phyloP scores from a whole-genome alignment of 2,797 vertebrate genomes.

The Cyclopterus lumpus region DNA sequence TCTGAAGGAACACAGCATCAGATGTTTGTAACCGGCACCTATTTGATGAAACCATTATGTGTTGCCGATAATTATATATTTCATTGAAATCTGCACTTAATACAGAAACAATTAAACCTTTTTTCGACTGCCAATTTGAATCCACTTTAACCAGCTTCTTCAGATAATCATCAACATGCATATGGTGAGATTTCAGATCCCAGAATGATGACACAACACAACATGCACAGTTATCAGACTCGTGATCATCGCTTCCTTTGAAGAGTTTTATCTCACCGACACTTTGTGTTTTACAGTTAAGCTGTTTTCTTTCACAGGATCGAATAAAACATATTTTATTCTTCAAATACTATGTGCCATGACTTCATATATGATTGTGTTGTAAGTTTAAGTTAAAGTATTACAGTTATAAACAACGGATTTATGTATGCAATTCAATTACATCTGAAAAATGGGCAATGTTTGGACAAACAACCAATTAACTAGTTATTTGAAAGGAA shows the following conservation, averaged over 20 bases:
- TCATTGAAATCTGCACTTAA: background rate
- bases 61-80: background rate
- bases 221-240: background rate
- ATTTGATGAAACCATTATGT: background rate
- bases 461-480: conserved; percentile 11
- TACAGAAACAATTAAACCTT: background rate
- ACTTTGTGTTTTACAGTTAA: background rate
- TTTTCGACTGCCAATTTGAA: background rate
- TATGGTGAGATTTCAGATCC: background rate
- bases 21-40: background rate
- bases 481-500: background rate
- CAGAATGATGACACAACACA: conserved; percentile 18
- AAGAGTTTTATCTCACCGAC: conserved; percentile 18
- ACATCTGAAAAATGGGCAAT: background rate
- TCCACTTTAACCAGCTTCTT: background rate
- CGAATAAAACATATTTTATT: background rate
- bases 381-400: background rate
- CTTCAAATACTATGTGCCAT: background rate
- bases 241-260: background rate
- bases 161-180: conserved; percentile 9
- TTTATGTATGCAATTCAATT: background rate
- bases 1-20: conserved; percentile 69
- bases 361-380: conserved; percentile 3
- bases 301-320: background rate
- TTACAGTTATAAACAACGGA: background rate